Base-by-base conservation (phyloP, 2,797 vertebrate species). In the Darevskia mixta region DNA sequence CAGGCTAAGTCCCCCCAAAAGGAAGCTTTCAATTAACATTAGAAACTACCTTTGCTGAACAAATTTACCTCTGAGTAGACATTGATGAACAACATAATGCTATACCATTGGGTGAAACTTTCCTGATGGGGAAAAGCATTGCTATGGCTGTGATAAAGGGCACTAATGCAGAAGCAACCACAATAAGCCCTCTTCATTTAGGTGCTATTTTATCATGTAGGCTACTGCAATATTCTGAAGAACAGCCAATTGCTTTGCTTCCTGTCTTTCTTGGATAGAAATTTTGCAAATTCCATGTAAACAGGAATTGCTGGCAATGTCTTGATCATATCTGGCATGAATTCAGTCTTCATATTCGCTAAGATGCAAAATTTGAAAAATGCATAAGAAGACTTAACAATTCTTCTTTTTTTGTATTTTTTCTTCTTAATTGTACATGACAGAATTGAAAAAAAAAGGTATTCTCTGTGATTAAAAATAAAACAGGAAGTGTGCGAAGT, bases 261-360 rank as follows among this genome's bases (percentile, higher is more conserved):
- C 29, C 32, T 61, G 17, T 23, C 41, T 41, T 38, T 81, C 23
- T 71, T 69, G 15, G 18, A 58, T 84, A 20, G 82, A 73, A 69
- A 84, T 58, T 18, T 67, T 83, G 66, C 49, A 88, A 29, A 25
- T n/a, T n/a, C 49, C 5, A 32, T 29, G 29, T 67, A 41, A 78
- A 35, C 55, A 35, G 64, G 43, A 83, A 18, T 69, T 15, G 18
- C 45, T 25, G 5, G 66, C 35, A 78, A 69, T 41, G 49, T 82
- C 55, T 69, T 83, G 27, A 79, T 78, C 58, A 79, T 43, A 88
- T 69, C 78, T 82, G 58, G 58, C 61, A 82, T 38, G 5, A 77
- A 75, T 82, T 81, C 55, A 82, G 17, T n/a, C 15, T 75, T 69
- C 8, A 43, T 32, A 64, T 43, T 73, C 23, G 43, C 61, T 55